A percentile compares a stretch with the other conserved stretches of the same genome.
Evolutionary conservation across 1,140 invertebrate genomes (phyloP).

Genomic region (Helicoverpa zea): DNA sequence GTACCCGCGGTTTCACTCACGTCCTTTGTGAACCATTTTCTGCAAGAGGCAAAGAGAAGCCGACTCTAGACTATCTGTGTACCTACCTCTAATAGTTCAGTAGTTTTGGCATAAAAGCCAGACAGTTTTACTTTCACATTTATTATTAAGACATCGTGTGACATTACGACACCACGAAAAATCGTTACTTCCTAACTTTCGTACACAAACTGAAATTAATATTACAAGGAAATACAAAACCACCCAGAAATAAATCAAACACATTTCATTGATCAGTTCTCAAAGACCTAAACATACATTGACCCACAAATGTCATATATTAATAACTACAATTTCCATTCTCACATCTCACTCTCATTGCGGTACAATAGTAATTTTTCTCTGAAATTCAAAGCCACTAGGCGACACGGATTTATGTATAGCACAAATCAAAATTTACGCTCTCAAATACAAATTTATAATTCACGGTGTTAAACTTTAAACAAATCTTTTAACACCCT

Average conservation of each 20-base stretch:
- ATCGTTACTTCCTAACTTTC: no score
- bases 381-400: conserved; percentile 50
- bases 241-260: not conserved
- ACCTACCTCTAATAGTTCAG: no score
- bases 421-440: conserved; percentile 57
- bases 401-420: conserved; percentile 49
- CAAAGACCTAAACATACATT: not conserved
- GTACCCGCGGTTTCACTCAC: no score
- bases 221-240: not conserved
- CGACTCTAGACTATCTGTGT: no score
- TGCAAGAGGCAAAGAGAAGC: no score
- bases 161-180: no score
- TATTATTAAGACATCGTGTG: no score
- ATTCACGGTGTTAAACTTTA: conserved; percentile 36
- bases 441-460: conserved; percentile 41
- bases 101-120: no score
- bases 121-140: no score
- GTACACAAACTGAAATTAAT: no score
- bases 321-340: conserved; percentile 39
- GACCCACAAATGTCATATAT: not conserved
- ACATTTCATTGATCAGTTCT: conserved; percentile 12
- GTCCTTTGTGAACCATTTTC: no score
- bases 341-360: conserved; percentile 22
- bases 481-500: conserved; percentile 14
- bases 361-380: conserved; percentile 49